Percentiles rank a stretch among this genome's conserved stretches.
Conservation (phyloP, 2,113 vertebrate species). For the Mastomys coucha region DNA sequence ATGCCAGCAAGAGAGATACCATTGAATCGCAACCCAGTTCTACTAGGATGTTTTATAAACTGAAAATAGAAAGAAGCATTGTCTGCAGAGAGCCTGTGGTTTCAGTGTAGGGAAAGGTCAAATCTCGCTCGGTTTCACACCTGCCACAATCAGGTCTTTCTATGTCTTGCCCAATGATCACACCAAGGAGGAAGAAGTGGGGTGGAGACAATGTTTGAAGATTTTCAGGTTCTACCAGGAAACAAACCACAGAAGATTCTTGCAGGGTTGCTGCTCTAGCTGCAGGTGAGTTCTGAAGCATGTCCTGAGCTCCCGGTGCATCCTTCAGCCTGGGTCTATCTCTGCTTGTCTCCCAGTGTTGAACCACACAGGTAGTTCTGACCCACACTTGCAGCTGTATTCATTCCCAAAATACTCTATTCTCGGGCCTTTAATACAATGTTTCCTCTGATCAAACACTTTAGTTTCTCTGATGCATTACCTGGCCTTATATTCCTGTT, state of each 20-base stretch:
- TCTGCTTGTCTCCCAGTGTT: not conserved
- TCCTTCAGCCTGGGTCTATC: not conserved
- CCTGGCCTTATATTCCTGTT: not conserved
- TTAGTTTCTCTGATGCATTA: not conserved
- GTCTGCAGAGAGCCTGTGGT: not conserved
- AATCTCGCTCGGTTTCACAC: not conserved
- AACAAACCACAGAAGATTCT: not conserved
- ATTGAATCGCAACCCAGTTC: not conserved
- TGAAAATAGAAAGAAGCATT: not conserved
- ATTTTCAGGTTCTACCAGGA: not conserved
- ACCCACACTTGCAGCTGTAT: not conserved
- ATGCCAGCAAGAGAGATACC: not conserved
- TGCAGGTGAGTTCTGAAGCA: not conserved
- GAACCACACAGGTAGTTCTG: not conserved
- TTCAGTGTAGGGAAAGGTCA: not conserved
- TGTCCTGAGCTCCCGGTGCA: fast-evolving
- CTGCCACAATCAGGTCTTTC: not conserved
- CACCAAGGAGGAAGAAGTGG: not conserved
- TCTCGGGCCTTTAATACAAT: not conserved
- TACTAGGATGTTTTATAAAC: not conserved
- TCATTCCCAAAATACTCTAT: not conserved
- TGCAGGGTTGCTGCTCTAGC: not conserved
- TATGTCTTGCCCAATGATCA: not conserved
- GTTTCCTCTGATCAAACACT: not conserved
- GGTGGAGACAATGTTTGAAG: not conserved